Conservation (phyloP, 2,113 vertebrate species). For the Epinephelus lanceolatus region DNA sequence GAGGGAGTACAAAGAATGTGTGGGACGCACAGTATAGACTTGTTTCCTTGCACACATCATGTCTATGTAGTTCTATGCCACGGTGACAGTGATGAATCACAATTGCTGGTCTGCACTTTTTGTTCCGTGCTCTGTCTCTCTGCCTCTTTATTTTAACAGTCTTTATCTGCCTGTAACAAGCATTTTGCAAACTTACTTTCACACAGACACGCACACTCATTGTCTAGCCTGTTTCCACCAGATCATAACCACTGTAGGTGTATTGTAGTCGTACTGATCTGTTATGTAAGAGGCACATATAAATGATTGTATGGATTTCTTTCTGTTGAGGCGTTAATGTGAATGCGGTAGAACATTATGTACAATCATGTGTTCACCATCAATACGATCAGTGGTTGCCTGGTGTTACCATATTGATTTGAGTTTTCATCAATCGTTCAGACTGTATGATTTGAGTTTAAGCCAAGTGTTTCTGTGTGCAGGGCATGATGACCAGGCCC, state of each 20-base stretch:
- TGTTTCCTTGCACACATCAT: conserved; percentile 28
- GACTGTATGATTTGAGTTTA: neutral
- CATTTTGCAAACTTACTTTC: conserved; percentile 15
- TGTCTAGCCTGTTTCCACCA: conserved; percentile 27
- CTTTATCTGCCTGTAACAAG: conserved; percentile 48
- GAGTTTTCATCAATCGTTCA: neutral
- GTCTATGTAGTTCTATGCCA: conserved; percentile 30
- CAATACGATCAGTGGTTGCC: neutral
- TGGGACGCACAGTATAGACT: conserved; percentile 26
- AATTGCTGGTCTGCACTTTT: conserved; percentile 31
- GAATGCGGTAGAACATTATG: neutral
- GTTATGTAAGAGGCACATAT: neutral
- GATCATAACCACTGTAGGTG: conserved; percentile 44
- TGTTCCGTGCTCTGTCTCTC: conserved; percentile 29
- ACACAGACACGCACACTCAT: neutral
- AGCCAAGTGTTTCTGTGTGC: neutral
- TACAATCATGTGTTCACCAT: neutral
- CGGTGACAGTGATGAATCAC: conserved; percentile 51
- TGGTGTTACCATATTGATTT: neutral
- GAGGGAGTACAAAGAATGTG: conserved; percentile 32
- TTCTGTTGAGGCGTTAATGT: neutral
- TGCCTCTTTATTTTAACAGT: conserved; percentile 30
- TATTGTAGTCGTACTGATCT: conserved; percentile 47
- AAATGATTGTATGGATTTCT: neutral
- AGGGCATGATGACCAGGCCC: neutral